A percentile compares a stretch with the other conserved stretches of the same genome.
Conservation (phyloP, 2,113 vertebrate genomes). For the Jaculus jaculus region DNA sequence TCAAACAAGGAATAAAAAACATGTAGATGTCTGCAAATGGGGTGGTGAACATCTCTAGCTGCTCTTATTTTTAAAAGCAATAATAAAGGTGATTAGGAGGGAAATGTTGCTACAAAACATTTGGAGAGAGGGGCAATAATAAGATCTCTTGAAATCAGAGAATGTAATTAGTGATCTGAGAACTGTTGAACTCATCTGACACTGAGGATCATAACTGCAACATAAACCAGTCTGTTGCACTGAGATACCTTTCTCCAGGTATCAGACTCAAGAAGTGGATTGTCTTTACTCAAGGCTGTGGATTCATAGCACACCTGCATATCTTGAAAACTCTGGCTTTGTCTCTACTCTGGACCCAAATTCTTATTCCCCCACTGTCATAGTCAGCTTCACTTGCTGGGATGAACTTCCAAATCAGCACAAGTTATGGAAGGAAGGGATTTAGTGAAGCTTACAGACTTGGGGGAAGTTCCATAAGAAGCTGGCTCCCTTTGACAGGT, state of each 20-base stretch:
- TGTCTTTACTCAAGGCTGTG: not conserved
- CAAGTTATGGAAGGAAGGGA: too few relatives aligned
- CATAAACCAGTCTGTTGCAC: not conserved
- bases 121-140: not conserved
- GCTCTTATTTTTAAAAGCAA: not conserved
- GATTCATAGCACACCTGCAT: not conserved
- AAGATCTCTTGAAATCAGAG: not conserved
- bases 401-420: too few relatives aligned
- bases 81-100: not conserved
- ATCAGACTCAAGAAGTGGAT: not conserved
- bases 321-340: not conserved
- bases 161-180: not conserved
- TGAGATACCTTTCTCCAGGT: not conserved
- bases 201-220: conserved; percentile 14
- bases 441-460: too few relatives aligned
- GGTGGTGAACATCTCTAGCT: not conserved
- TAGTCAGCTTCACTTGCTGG: too few relatives aligned
- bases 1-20: not conserved
- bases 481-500: too few relatives aligned
- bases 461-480: too few relatives aligned
- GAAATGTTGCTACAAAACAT: not conserved
- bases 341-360: not conserved
- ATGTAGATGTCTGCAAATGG: not conserved
- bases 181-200: not conserved
- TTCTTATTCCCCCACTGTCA: not conserved